phyloP scores from a whole-genome alignment of 2,888 invertebrate species.

The Ellobium chinense region DNA sequence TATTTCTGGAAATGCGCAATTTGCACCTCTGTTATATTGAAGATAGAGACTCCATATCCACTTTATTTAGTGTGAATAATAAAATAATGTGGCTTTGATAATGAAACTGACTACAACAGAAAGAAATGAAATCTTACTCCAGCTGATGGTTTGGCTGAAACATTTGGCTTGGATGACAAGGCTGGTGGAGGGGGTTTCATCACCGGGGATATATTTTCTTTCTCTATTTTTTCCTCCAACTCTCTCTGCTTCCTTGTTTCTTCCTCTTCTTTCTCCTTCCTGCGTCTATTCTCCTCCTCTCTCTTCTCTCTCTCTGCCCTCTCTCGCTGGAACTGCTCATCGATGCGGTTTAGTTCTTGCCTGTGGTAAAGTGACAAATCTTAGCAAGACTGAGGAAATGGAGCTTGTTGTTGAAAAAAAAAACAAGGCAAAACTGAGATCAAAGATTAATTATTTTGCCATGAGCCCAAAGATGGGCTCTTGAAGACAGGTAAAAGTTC shows the following conservation, averaged over 20 bases:
- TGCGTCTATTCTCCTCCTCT: constrained; percentile 19
- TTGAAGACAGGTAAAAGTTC: too few relatives aligned
- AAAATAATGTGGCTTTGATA: background rate
- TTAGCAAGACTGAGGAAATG: too few relatives aligned
- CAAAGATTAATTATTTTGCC: too few relatives aligned
- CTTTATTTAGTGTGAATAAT: background rate
- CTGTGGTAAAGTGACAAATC: constrained; percentile 36
- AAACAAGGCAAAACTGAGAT: too few relatives aligned
- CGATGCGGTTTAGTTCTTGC: constrained; percentile 50
- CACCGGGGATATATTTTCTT: background rate
- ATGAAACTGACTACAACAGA: background rate
- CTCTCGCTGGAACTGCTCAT: constrained; percentile 45
- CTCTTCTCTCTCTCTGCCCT: constrained; percentile 28
- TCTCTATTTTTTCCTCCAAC: background rate
- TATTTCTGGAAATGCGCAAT: background rate
- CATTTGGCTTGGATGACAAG: background rate
- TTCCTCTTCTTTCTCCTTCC: constrained; percentile 1
- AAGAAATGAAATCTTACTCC: background rate
- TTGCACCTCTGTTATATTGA: too few relatives aligned
- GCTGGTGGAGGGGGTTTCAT: background rate
- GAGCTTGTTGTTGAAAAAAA: too few relatives aligned
- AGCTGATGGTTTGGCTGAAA: background rate
- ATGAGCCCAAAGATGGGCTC: too few relatives aligned
- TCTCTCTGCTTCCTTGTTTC: background rate
- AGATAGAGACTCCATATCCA: too few relatives aligned